Percentiles rank a stretch among this genome's conserved stretches.
These are phyloP conservation scores for Poecilus cupreus DNA, from an alignment of 2,888 invertebrate species.

Conservation along the genomic window DNA sequence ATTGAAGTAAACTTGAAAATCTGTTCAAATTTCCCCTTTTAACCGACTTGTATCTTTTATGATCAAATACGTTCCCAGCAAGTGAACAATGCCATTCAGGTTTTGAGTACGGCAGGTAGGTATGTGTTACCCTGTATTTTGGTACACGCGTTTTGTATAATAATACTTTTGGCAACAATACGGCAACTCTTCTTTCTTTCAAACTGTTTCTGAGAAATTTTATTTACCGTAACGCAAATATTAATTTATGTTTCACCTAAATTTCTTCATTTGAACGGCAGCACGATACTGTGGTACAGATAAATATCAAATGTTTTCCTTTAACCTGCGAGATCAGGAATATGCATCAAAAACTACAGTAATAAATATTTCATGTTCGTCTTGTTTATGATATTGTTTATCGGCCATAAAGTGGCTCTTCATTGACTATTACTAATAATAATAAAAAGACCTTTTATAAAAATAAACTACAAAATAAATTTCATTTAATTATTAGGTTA, in stretches of 20 bases:
- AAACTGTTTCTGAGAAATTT: slow-evolving; percentile 19
- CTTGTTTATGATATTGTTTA: too few relatives aligned
- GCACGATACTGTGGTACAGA: too few relatives aligned
- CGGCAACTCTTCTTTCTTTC: background rate
- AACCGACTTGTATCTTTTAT: slow-evolving; percentile 37
- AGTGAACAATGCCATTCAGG: slow-evolving; percentile 31
- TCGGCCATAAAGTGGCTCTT: too few relatives aligned
- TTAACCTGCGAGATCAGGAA: too few relatives aligned
- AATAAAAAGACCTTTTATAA: too few relatives aligned
- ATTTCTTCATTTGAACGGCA: background rate
- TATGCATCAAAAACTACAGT: too few relatives aligned
- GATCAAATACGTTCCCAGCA: slow-evolving; percentile 29
- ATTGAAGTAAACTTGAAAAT: slow-evolving; percentile 27
- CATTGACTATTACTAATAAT: too few relatives aligned
- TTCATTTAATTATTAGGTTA: too few relatives aligned
- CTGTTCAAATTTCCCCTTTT: slow-evolving; percentile 15
- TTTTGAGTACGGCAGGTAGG: background rate
- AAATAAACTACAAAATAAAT: too few relatives aligned
- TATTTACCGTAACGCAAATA: slow-evolving; percentile 13
- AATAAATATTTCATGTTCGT: too few relatives aligned
- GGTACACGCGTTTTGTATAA: background rate
- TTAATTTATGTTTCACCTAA: background rate
- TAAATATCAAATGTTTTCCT: too few relatives aligned
- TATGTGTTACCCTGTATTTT: slow-evolving; percentile 21
- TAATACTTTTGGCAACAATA: slow-evolving; percentile 15